phyloP scores from a whole-genome alignment of 2,797 vertebrate species.

The Naso thynnoides region DNA sequence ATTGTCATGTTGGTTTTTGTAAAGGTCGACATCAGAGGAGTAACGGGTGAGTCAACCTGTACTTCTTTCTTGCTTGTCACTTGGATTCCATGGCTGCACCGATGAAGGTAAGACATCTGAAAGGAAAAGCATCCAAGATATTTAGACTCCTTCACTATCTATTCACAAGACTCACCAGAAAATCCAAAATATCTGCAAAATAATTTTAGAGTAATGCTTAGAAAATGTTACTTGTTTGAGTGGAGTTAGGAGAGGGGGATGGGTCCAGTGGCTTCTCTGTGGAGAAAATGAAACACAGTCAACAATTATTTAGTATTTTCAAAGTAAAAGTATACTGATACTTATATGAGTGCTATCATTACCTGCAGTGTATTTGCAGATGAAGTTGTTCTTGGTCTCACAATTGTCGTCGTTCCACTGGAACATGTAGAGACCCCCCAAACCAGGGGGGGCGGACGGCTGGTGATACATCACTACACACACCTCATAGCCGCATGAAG shows the following conservation, averaged over 20 bases:
- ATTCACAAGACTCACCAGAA: not conserved
- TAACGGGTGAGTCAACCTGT: slow-evolving; percentile 58
- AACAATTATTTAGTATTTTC: not conserved
- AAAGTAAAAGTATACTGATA: not conserved
- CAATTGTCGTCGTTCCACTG: slow-evolving; percentile 98
- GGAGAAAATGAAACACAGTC: slow-evolving; percentile 31
- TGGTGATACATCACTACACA: slow-evolving; percentile 99
- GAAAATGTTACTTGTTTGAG: slow-evolving; percentile 72
- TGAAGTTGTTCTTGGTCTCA: slow-evolving; percentile 97
- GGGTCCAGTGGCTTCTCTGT: slow-evolving; percentile 71
- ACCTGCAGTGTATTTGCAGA: slow-evolving; percentile 97
- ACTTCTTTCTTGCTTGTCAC: slow-evolving; percentile 65
- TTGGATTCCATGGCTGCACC: slow-evolving; percentile 73
- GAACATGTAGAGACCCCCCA: slow-evolving; percentile 93
- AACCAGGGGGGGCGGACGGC: slow-evolving; percentile 88
- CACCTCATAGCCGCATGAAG: slow-evolving; percentile 94
- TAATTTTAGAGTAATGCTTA: not conserved
- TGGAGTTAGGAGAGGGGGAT: slow-evolving; percentile 70
- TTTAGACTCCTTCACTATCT: not conserved
- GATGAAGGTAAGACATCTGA: slow-evolving; percentile 74
- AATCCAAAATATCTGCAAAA: not conserved
- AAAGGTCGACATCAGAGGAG: not conserved
- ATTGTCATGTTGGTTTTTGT: not conserved
- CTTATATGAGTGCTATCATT: not conserved
- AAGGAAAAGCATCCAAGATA: slow-evolving; percentile 27